phyloP scores from a whole-genome alignment of 2,113 vertebrate species.

The Anguilla rostrata region DNA sequence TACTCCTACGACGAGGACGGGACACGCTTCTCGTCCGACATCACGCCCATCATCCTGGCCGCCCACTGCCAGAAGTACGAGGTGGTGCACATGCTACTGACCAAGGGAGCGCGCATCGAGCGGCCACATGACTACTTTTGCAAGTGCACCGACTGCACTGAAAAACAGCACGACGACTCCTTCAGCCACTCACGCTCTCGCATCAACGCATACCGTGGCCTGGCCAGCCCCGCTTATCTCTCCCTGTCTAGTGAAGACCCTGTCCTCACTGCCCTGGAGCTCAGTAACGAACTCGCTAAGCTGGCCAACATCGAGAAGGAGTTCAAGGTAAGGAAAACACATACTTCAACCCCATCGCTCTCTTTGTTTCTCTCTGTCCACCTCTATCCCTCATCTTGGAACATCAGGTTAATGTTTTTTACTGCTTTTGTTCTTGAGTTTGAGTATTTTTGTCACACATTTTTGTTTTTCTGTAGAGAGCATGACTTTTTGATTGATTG shows the following conservation, averaged over 20 bases:
- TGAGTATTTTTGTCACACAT: background rate
- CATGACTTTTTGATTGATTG: background rate
- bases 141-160: background rate
- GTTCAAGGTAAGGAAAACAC: background rate
- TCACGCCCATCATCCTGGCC: conserved; percentile 15
- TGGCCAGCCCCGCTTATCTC: background rate
- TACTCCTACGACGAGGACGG: conserved; percentile 83
- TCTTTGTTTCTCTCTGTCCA: background rate
- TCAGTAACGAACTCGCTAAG: background rate
- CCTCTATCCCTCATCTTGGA: background rate
- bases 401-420: background rate
- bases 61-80: conserved; percentile 7
- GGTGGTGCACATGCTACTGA: background rate
- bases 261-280: background rate
- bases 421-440: background rate
- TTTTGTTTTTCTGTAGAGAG: conserved; percentile 50
- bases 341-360: background rate
- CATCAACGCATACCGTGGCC: background rate
- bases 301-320: conserved; percentile 5
- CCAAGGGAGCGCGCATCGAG: background rate
- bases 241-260: conserved; percentile 7
- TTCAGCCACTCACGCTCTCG: background rate
- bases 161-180: background rate
- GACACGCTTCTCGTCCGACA: conserved; percentile 55
- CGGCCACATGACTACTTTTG: background rate